phyloP scores from a whole-genome alignment of 1,140 invertebrate genomes.

The Hesperophylax magnus region DNA sequence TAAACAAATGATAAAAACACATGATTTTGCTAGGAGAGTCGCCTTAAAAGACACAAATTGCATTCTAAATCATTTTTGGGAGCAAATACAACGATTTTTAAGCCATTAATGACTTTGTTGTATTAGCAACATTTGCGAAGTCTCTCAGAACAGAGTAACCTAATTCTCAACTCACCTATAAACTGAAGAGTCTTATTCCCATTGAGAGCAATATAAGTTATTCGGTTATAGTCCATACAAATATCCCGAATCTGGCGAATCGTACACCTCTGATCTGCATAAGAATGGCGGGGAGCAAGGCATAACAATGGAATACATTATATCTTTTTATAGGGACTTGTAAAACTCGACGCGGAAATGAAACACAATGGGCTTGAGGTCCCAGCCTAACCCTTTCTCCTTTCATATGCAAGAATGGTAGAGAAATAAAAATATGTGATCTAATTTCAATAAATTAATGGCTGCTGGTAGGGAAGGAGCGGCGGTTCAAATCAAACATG shows the following conservation, averaged over 20 bases:
- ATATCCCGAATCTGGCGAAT: neutral
- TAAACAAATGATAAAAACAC: too few relatives aligned
- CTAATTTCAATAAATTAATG: constrained; percentile 58
- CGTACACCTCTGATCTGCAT: constrained; percentile 47
- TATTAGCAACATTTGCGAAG: too few relatives aligned
- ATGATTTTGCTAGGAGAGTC: too few relatives aligned
- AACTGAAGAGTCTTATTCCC: too few relatives aligned
- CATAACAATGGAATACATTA: constrained; percentile 56
- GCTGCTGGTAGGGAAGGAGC: constrained; percentile 29
- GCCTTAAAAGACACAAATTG: too few relatives aligned
- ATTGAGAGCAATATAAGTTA: too few relatives aligned
- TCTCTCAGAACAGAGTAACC: too few relatives aligned
- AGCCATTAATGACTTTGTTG: too few relatives aligned
- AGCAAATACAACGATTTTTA: too few relatives aligned
- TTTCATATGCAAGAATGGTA: constrained; percentile 36
- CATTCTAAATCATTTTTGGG: too few relatives aligned
- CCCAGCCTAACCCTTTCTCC: constrained; percentile 52
- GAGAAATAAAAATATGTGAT: constrained; percentile 52
- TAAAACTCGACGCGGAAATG: constrained; percentile 30
- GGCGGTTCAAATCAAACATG: constrained; percentile 9
- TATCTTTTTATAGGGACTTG: constrained; percentile 45
- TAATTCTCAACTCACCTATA: too few relatives aligned
- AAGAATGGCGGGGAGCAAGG: constrained; percentile 45
- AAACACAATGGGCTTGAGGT: constrained; percentile 48
- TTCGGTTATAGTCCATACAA: too few relatives aligned